These are phyloP conservation scores for Colletes collaris DNA, from an alignment of 2,888 invertebrate genomes.

Conservation along the genomic window DNA sequence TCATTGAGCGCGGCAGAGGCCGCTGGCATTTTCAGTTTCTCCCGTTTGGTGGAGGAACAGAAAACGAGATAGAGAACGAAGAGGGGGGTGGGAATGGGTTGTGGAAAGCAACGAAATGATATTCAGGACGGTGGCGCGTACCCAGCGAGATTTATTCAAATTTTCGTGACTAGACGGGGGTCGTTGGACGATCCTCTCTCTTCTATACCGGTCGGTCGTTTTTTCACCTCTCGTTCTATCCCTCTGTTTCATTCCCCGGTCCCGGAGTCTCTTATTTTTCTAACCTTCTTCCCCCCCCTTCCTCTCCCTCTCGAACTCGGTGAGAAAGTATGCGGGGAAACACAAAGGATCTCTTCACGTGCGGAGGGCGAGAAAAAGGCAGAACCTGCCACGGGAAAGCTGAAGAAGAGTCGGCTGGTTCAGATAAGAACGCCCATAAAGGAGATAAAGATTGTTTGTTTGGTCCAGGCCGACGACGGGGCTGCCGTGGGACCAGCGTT, in stretches of 20 bases:
- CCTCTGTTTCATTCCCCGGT: constrained; percentile 11
- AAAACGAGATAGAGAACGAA: background rate
- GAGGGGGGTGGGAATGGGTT: constrained; percentile 4
- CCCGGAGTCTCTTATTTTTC: constrained; percentile 22
- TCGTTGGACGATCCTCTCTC: constrained; percentile 12
- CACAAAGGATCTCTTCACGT: constrained; percentile 64
- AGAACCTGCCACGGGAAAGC: constrained; percentile 52
- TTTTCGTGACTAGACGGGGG: constrained; percentile 44
- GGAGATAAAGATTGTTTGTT: constrained; percentile 75
- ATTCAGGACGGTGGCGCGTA: constrained; percentile 48
- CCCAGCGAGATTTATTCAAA: constrained; percentile 63
- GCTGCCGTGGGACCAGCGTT: constrained; percentile 58
- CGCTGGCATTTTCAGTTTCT: constrained; percentile 39
- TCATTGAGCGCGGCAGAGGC: constrained; percentile 24
- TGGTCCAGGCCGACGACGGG: constrained; percentile 64
- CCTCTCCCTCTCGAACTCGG: constrained; percentile 13
- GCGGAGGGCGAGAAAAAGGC: constrained; percentile 54
- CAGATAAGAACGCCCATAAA: constrained; percentile 70
- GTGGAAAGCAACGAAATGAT: constrained; percentile 52
- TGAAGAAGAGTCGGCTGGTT: constrained; percentile 56
- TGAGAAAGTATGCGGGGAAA: constrained; percentile 60
- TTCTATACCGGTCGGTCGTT: background rate
- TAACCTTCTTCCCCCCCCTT: background rate
- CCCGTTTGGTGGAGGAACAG: constrained; percentile 1
- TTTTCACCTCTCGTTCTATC: background rate